A percentile compares a stretch with the other conserved stretches of the same genome.
phyloP scores from a whole-genome alignment of 2,113 vertebrate species.

The Corvus moneduloides region DNA sequence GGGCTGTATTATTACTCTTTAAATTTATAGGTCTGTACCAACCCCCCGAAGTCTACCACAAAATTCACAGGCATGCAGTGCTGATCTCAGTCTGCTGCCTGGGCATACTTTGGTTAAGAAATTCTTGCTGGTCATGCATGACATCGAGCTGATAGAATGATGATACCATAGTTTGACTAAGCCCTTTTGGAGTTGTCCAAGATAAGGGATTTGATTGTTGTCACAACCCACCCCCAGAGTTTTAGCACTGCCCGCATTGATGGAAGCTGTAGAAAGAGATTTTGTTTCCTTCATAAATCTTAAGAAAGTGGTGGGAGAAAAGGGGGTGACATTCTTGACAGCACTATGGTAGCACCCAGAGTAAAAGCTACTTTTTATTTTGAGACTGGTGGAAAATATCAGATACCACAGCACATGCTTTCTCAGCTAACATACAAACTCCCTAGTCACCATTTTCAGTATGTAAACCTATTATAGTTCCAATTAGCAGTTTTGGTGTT shows the following conservation, averaged over 20 bases:
- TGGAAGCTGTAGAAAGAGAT: not conserved
- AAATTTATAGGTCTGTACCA: not conserved
- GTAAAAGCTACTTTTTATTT: not conserved
- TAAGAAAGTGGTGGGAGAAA: not conserved
- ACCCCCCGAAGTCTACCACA: not conserved
- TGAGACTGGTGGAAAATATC: not conserved
- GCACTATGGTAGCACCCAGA: not conserved
- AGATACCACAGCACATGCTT: not conserved
- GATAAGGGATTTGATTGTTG: fast-evolving
- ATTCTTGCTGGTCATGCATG: not conserved
- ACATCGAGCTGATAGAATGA: not conserved
- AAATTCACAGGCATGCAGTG: not conserved
- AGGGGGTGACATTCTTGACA: not conserved
- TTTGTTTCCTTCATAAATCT: not conserved
- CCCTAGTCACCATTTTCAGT: not conserved
- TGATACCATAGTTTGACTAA: not conserved
- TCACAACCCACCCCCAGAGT: not conserved
- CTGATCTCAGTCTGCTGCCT: not conserved
- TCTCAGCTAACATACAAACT: not conserved
- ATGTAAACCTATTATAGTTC: not conserved
- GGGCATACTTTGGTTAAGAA: not conserved
- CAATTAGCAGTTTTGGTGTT: not conserved
- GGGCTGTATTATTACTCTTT: not conserved
- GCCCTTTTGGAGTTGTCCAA: not conserved
- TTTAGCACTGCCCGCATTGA: not conserved